Conservation (phyloP, 2,113 vertebrate species). For the Cairina moschata region DNA sequence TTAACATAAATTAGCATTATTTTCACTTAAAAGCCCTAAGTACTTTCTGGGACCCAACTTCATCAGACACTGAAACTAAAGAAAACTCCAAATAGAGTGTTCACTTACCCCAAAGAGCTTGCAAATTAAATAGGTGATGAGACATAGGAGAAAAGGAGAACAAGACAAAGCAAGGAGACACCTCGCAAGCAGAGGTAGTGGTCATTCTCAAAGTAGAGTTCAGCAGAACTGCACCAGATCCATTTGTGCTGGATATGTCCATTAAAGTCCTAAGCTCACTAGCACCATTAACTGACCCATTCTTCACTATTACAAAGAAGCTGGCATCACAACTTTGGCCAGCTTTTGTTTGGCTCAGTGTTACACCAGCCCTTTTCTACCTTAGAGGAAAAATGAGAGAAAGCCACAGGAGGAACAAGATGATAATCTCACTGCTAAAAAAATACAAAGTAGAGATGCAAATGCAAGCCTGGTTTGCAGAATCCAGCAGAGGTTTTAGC, state of each 20-base stretch:
- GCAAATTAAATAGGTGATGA: neutral
- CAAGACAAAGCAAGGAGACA: neutral
- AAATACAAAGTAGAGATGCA: neutral
- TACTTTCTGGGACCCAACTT: neutral
- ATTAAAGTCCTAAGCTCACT: neutral
- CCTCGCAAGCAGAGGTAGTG: neutral
- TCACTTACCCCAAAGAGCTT: neutral
- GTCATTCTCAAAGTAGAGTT: neutral
- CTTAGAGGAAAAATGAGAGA: neutral
- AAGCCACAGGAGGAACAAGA: neutral
- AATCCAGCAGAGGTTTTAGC: neutral
- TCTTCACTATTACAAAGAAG: neutral
- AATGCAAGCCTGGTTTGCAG: neutral
- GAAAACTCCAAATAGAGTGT: neutral
- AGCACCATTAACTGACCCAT: neutral
- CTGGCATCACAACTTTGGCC: neutral
- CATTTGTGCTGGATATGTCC: neutral
- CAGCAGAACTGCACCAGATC: neutral
- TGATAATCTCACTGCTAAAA: neutral
- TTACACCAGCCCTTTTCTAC: neutral
- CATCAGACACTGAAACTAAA: neutral
- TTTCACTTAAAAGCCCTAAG: neutral
- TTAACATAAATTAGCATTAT: neutral
- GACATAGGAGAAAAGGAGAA: neutral
- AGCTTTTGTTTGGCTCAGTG: neutral